These are phyloP conservation scores for Yponomeuta sedellus DNA, from an alignment of 2,888 invertebrate genomes.

Conservation along the genomic window DNA sequence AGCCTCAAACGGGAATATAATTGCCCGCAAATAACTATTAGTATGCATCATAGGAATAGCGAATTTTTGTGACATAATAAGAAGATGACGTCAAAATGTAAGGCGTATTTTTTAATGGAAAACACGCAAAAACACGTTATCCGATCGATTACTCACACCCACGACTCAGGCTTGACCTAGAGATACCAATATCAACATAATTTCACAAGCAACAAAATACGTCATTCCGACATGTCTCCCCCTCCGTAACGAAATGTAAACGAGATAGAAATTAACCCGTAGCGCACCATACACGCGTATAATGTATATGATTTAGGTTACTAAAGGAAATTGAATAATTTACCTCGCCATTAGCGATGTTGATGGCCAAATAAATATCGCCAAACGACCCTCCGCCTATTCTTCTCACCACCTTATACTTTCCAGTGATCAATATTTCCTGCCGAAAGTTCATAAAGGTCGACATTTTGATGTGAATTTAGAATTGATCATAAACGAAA, in stretches of 20 bases:
- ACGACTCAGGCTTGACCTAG: background rate
- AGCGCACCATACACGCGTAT: conserved; percentile 2
- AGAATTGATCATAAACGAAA: background rate
- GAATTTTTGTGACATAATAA: background rate
- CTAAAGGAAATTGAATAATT: conserved; percentile 26
- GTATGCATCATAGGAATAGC: background rate
- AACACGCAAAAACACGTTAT: conserved; percentile 12
- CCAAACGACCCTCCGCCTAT: conserved; percentile 99
- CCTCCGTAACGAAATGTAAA: conserved; percentile 16
- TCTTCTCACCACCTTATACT: conserved; percentile 96
- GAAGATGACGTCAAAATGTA: background rate
- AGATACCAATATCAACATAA: conserved; percentile 10
- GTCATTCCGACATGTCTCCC: conserved; percentile 6
- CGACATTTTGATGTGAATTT: conserved; percentile 26
- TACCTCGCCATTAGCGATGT: conserved; percentile 94
- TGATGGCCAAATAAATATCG: conserved; percentile 98
- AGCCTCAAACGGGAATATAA: background rate
- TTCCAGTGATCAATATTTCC: conserved; percentile 92
- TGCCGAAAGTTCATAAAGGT: conserved; percentile 42
- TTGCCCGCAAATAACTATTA: background rate
- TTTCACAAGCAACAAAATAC: conserved; percentile 9
- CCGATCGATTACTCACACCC: conserved; percentile 9
- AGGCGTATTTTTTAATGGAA: background rate
- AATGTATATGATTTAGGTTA: conserved; percentile 15
- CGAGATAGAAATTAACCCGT: conserved; percentile 19